Evolutionary conservation across 2,888 invertebrate species (phyloP), one percentile per base, ranked within the genome.

Genomic region (Hemaris fuciformis): DNA sequence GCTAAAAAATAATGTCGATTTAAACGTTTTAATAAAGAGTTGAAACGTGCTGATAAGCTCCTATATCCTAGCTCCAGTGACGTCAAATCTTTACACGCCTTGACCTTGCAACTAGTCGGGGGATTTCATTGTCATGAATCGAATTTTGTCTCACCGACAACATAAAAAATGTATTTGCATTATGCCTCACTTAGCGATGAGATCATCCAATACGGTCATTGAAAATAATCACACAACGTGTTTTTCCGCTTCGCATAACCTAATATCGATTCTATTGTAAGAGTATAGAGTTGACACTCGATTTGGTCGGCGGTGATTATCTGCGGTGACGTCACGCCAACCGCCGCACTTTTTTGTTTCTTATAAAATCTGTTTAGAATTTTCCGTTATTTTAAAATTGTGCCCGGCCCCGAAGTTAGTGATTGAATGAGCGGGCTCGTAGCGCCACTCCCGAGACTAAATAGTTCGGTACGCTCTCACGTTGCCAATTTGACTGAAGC

Each of bases 111-210:
- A n/a, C 25, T n/a, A 25, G 23, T 23, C 25, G 2, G 25, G 45
- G 22, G 22, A 18, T 45, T 22, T 3, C 13, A 20, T 20, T 23
- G 13, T n/a, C 46, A 6, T 8, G 5, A 23, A 3, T 8, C 23
- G 45, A 22, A n/a, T 23, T 46, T 23, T 13, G 45, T 46, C 20
- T 46, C 22, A 18, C 27, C 31, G 31, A 48, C 53, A 53, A 15
- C 15, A 53, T 18, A 53, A 53, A 53, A 53, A 53, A 31, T 27
- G 10, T 31, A 53, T 53, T 53, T 53, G 53, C 53, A 53, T 53
- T 53, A 53, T 53, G 53, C 53, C 53, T 53, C 53, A 53, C 53
- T 53, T 20, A 20, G 31, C 53, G 53, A 53, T 53, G 53, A 53
- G 27, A 27, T 53, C 53, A 53, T 53, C 53, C 27, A 53, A 53